Evolutionary conservation across 2,113 vertebrate genomes (phyloP).

Genomic region (Vicugna pacos): DNA sequence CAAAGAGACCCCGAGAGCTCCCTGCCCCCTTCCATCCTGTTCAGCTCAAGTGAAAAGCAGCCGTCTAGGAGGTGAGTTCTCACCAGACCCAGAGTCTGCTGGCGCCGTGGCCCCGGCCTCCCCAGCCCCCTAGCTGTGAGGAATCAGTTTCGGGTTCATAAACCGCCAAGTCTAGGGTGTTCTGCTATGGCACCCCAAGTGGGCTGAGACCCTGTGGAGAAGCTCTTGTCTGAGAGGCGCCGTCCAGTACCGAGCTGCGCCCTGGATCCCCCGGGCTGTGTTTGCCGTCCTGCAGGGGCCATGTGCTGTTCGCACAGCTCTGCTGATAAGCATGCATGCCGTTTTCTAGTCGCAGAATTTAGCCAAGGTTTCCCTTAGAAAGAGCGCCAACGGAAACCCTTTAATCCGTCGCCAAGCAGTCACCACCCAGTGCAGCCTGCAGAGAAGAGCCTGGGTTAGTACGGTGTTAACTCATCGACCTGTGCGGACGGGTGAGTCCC

Average conservation of each 20-base stretch:
- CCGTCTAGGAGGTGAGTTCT: background rate
- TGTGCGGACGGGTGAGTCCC: background rate
- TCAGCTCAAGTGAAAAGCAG: background rate
- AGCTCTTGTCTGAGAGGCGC: too few relatives aligned
- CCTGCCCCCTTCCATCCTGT: background rate
- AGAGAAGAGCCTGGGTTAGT: background rate
- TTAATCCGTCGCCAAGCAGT: rapidly evolving
- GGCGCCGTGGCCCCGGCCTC: background rate
- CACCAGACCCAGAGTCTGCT: background rate
- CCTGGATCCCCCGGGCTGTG: background rate
- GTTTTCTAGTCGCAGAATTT: background rate
- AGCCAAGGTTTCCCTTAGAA: background rate
- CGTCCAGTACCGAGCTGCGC: too few relatives aligned
- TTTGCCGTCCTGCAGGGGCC: background rate
- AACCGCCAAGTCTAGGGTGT: background rate
- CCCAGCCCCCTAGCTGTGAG: background rate
- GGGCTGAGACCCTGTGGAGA: background rate
- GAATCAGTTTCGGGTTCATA: background rate
- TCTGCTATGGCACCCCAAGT: background rate
- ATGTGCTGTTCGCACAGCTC: background rate
- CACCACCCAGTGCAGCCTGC: too few relatives aligned
- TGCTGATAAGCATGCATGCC: background rate
- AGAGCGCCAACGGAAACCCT: background rate
- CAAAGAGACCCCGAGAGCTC: background rate
- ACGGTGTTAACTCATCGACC: rapidly evolving